Percentiles rank a stretch among this genome's conserved stretches.
Evolutionary conservation across 2,797 vertebrate species (phyloP).

Genomic region (Coilia nasus): DNA sequence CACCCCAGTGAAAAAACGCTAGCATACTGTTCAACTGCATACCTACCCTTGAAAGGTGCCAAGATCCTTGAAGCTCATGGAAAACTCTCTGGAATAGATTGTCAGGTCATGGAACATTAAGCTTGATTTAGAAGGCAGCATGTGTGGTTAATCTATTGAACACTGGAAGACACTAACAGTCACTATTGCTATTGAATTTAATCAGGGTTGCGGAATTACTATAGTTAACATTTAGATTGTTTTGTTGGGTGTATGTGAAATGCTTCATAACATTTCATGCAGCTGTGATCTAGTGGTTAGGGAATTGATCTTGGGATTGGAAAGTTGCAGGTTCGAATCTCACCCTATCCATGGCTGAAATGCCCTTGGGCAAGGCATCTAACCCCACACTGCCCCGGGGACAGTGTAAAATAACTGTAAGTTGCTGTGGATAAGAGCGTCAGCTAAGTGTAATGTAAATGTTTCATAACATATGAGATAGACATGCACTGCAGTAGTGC

Average conservation of each 20-base stretch:
- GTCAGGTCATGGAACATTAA: constrained; percentile 19
- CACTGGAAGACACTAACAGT: background rate
- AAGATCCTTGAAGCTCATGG: constrained; percentile 77
- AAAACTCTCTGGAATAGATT: constrained; percentile 76
- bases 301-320: too few relatives aligned
- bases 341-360: too few relatives aligned
- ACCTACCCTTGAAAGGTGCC: constrained; percentile 81
- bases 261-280: background rate
- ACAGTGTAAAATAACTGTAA: too few relatives aligned
- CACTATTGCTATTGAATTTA: background rate
- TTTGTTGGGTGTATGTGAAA: background rate
- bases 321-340: too few relatives aligned
- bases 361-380: too few relatives aligned
- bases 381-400: too few relatives aligned
- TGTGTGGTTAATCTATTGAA: background rate
- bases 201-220: background rate
- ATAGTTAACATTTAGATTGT: background rate
- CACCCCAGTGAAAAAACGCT: background rate
- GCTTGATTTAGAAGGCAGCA: background rate
- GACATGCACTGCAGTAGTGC: background rate
- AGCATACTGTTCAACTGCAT: background rate
- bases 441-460: too few relatives aligned
- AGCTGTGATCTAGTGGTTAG: too few relatives aligned
- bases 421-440: too few relatives aligned
- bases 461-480: background rate